phyloP scores from a whole-genome alignment of 92 coral and sea anemone species.

The Phenganax stokvisi region DNA sequence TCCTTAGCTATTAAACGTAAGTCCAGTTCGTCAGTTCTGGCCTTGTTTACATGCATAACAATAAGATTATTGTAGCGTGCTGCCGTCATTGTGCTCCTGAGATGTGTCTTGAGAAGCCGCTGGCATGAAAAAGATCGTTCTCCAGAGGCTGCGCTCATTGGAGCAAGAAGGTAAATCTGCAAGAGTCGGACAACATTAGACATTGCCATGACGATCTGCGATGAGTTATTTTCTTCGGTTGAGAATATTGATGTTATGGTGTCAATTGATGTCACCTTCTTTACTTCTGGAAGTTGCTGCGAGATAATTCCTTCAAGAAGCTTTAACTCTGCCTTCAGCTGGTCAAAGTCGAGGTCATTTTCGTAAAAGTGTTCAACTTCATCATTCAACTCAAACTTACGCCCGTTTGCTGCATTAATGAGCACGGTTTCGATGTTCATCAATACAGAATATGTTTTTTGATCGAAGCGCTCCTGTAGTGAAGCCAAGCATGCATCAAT shows the following conservation, averaged over 20 bases:
- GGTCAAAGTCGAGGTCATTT: constrained; percentile 12
- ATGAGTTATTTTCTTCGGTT: background rate
- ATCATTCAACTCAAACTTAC: constrained; percentile 11
- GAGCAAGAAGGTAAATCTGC: constrained; percentile 33
- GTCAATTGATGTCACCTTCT: constrained; percentile 29
- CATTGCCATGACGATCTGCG: constrained; percentile 28
- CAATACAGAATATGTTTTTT: constrained; percentile 12
- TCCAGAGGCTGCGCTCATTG: background rate
- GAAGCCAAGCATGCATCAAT: constrained; percentile 1
- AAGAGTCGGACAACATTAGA: constrained; percentile 16
- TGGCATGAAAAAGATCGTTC: constrained; percentile 24
- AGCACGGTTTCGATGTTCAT: constrained; percentile 32
- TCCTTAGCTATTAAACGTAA: constrained; percentile 21
- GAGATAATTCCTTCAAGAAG: constrained; percentile 24
- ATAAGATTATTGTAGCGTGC: constrained; percentile 22
- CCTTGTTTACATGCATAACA: constrained; percentile 8
- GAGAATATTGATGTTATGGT: constrained; percentile 12
- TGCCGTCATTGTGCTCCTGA: constrained; percentile 32
- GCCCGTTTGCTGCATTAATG: constrained; percentile 23
- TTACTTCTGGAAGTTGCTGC: constrained; percentile 26
- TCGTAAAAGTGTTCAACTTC: constrained; percentile 21
- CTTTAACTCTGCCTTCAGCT: constrained; percentile 26
- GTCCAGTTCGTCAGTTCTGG: background rate
- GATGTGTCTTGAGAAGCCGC: constrained; percentile 18
- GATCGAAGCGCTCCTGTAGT: constrained; percentile 22